Evolutionary conservation across 2,888 invertebrate species (phyloP).

Genomic region (Entomobrya multifasciata): DNA sequence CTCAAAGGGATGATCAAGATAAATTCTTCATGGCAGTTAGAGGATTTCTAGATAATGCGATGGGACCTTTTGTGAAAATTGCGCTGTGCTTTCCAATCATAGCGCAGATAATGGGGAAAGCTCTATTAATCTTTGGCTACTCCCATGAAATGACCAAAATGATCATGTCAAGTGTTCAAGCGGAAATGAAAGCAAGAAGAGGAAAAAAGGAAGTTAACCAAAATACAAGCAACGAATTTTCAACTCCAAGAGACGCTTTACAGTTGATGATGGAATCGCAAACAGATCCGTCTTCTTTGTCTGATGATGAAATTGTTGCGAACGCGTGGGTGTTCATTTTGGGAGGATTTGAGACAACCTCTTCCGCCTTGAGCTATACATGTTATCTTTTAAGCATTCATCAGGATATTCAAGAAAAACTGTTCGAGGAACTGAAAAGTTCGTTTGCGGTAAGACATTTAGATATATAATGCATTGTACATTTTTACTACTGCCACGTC

Average conservation of each 20-base stretch:
- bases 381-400: slow-evolving; percentile 82
- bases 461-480: too few relatives aligned
- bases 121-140: slow-evolving; percentile 79
- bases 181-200: slow-evolving; percentile 79
- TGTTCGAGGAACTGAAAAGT: slow-evolving; percentile 82
- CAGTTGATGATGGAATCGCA: slow-evolving; percentile 82
- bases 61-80: slow-evolving; percentile 80
- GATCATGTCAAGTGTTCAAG: slow-evolving; percentile 80
- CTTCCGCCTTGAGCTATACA: slow-evolving; percentile 82
- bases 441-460: slow-evolving; percentile 66
- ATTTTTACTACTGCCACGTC: too few relatives aligned
- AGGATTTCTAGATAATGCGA: slow-evolving; percentile 80
- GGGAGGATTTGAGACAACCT: slow-evolving; percentile 84
- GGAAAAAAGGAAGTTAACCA: slow-evolving; percentile 38
- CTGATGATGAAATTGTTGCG: slow-evolving; percentile 81
- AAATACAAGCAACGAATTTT: neutral
- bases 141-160: slow-evolving; percentile 80
- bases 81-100: slow-evolving; percentile 80
- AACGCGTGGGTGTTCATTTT: slow-evolving; percentile 82
- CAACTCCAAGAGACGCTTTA: slow-evolving; percentile 80
- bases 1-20: slow-evolving; percentile 81
- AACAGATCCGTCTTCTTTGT: slow-evolving; percentile 66
- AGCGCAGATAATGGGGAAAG: slow-evolving; percentile 77
- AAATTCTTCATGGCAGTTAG: slow-evolving; percentile 80
- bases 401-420: slow-evolving; percentile 81